A percentile compares a stretch with the other conserved stretches of the same genome.
Evolutionary conservation across 2,797 vertebrate genomes (phyloP).

Genomic region (Carduelis carduelis): DNA sequence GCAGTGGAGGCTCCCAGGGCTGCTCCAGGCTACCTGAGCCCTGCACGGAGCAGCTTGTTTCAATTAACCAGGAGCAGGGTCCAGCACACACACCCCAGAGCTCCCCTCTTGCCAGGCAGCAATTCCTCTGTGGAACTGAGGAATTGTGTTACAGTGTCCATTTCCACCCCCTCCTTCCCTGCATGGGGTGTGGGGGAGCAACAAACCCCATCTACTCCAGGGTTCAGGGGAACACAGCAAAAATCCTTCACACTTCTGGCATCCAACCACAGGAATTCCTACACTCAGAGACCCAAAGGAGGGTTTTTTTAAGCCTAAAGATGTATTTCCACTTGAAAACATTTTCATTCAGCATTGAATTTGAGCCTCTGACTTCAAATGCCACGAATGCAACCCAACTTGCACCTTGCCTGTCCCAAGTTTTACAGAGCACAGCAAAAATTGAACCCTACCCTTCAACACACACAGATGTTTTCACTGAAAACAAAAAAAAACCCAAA

Average conservation of each 20-base stretch:
- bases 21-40: neutral
- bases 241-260: neutral
- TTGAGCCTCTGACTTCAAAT: neutral
- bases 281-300: neutral
- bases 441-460: neutral
- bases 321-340: neutral
- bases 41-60: neutral
- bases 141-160: neutral
- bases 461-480: neutral
- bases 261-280: neutral
- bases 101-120: neutral
- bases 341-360: neutral
- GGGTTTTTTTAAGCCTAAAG: neutral
- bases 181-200: neutral
- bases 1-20: neutral
- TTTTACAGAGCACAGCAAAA: neutral
- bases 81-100: neutral
- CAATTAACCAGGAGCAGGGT: neutral
- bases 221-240: neutral
- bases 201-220: neutral
- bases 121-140: neutral
- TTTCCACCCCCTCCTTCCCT: neutral
- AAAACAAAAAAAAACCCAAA: fast-evolving
- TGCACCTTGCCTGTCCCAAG: neutral
- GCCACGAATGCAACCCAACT: fast-evolving